Base-by-base conservation (phyloP, 2,113 vertebrate species). In the Phyllopteryx taeniolatus region DNA sequence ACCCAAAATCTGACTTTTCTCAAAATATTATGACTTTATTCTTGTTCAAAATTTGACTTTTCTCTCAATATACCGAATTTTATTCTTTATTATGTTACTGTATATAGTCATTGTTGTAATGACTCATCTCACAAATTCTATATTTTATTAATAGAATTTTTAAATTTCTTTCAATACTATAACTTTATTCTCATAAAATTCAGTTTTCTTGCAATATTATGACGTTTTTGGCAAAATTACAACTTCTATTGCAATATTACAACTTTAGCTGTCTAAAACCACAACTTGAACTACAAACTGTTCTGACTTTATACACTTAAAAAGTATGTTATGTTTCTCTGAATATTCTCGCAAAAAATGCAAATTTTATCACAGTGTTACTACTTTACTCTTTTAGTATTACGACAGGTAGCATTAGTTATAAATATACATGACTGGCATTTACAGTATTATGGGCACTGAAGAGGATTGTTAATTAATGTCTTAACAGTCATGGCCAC, bases 401-500 rank as follows among this genome's bases (percentile, higher is more conserved):
- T 51, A 17, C 15, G 15, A 51, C 49, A 15, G 15, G 15, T 51
- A 17, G 15, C 17, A 51, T 51, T 51, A 14, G 44, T 59, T 31
- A 27, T 8, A 27, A 27, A 22, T 56, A 56, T 56, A 56, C 1
- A 2, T 2, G 1, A 59, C 49, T 5, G 14, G 1, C 17, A 51
- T 51, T 51, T 17, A 51, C 14, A 51, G 4, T 17, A 14, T 2
- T 56, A 10, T 56, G 20, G n/a, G 53, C 17, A 56, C 2, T 56
- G 53, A 14, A 14, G 5, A 31, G 22, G 56, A 13, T 59, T 59
- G 11, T 12, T 59, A 12, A 33, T 59, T 9, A 13, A 31, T 63
- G 61, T 39, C 8, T 20, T 43, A 63, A 20, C 39, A 13, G 8
- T 0, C 0, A 1, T 72, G 53, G 51, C 80, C 89, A 89, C 69